phyloP scores from a whole-genome alignment of 2,888 invertebrate genomes.

The Latrodectus hesperus region DNA sequence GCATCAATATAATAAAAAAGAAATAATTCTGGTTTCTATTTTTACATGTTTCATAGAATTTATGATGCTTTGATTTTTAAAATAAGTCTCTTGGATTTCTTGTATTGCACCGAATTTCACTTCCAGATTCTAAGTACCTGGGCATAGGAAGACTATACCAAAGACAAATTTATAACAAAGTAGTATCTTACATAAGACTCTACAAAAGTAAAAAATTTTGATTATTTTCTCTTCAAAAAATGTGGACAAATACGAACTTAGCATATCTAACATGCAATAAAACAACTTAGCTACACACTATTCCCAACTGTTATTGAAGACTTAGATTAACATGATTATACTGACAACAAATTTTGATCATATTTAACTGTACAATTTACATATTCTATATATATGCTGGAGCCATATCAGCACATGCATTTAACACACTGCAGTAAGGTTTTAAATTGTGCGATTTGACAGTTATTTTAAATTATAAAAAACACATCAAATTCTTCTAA shows the following conservation, averaged over 20 bases:
- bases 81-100: slow-evolving; percentile 24
- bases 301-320: slow-evolving; percentile 7
- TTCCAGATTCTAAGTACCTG: slow-evolving; percentile 10
- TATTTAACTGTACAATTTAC: slow-evolving; percentile 12
- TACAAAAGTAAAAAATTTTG: background rate
- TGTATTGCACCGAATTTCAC: slow-evolving; percentile 37
- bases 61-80: slow-evolving; percentile 15
- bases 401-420: slow-evolving; percentile 13
- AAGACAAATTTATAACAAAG: background rate
- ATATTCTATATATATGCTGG: too few relatives aligned
- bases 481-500: slow-evolving; percentile 38
- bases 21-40: slow-evolving; percentile 25
- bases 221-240: background rate
- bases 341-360: slow-evolving; percentile 28
- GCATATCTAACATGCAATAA: background rate
- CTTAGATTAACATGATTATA: slow-evolving; percentile 5
- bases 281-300: background rate
- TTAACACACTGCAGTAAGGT: slow-evolving; percentile 25
- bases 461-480: slow-evolving; percentile 59
- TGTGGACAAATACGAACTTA: background rate
- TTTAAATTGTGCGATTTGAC: slow-evolving; percentile 68
- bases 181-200: background rate
- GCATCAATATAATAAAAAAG: slow-evolving; percentile 21
- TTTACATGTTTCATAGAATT: slow-evolving; percentile 16
- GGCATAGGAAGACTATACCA: slow-evolving; percentile 39